A percentile compares a stretch with the other conserved stretches of the same genome.
These are phyloP conservation scores for Amazona vittata DNA, from an alignment of 2,113 vertebrate genomes.

Conservation along the genomic window DNA sequence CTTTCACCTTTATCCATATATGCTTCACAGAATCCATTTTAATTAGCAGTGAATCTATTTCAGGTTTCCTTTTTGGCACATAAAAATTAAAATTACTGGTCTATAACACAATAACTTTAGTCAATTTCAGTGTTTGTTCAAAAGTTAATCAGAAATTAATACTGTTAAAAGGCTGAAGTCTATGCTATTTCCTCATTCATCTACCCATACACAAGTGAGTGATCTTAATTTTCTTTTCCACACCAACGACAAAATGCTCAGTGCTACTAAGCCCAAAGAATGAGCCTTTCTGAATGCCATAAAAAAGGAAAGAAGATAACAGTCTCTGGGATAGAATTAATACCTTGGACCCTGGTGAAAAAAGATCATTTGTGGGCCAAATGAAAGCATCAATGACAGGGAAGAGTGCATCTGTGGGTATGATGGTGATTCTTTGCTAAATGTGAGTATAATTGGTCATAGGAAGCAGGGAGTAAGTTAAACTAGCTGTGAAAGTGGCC, in stretches of 20 bases:
- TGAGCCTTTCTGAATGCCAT: not conserved
- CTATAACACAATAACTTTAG: not conserved
- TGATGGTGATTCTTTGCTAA: not conserved
- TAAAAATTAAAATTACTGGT: not conserved
- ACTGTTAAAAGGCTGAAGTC: not conserved
- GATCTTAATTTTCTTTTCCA: not conserved
- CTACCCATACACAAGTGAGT: not conserved
- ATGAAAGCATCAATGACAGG: not conserved
- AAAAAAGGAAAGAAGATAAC: not conserved
- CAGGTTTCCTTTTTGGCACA: not conserved
- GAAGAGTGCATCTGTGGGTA: not conserved
- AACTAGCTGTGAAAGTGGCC: not conserved
- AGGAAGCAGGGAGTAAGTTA: not conserved
- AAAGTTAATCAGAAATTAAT: not conserved
- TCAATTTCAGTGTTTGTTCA: not conserved
- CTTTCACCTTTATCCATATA: not conserved
- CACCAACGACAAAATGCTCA: accelerated
- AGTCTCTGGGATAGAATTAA: not conserved
- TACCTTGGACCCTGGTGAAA: not conserved
- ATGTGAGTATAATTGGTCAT: not conserved
- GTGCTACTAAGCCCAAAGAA: not conserved
- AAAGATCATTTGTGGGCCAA: not conserved
- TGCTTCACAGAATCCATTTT: not conserved
- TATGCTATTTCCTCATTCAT: not conserved
- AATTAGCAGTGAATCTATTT: not conserved